Evolutionary conservation across 2,888 invertebrate genomes (phyloP).

Genomic region (Apoderus coryli): DNA sequence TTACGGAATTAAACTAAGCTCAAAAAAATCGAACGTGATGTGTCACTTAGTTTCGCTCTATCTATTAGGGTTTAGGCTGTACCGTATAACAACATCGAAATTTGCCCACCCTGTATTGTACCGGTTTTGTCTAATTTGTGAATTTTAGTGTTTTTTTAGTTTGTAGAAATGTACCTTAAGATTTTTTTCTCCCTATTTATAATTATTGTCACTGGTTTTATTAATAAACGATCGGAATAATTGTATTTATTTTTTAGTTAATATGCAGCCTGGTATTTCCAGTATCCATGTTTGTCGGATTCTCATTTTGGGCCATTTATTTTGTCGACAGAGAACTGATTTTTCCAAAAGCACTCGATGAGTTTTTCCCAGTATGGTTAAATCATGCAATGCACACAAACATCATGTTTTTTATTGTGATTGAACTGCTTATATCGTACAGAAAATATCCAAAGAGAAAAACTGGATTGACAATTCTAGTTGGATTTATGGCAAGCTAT

Average conservation of each 20-base stretch:
- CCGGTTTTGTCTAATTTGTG: too few relatives aligned
- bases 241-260: conserved; percentile 21
- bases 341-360: conserved; percentile 69
- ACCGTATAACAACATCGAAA: too few relatives aligned
- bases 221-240: too few relatives aligned
- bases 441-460: conserved; percentile 61
- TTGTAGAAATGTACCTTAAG: too few relatives aligned
- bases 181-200: not conserved
- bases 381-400: conserved; percentile 89
- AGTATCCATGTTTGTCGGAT: conserved; percentile 69
- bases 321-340: conserved; percentile 81
- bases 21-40: too few relatives aligned
- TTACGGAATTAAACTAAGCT: too few relatives aligned
- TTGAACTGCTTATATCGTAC: conserved; percentile 63
- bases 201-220: too few relatives aligned
- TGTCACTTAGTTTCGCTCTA: too few relatives aligned
- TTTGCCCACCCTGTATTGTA: too few relatives aligned
- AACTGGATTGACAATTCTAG: conserved; percentile 46
- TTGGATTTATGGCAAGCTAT: conserved; percentile 54
- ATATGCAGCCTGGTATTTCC: conserved; percentile 58
- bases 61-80: too few relatives aligned
- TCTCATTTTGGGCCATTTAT: conserved; percentile 83
- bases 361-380: conserved; percentile 78
- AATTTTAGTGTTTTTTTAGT: too few relatives aligned
- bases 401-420: conserved; percentile 60